These are phyloP conservation scores for Forpus xanthops DNA, from an alignment of 2,797 vertebrate species.

Conservation along the genomic window DNA sequence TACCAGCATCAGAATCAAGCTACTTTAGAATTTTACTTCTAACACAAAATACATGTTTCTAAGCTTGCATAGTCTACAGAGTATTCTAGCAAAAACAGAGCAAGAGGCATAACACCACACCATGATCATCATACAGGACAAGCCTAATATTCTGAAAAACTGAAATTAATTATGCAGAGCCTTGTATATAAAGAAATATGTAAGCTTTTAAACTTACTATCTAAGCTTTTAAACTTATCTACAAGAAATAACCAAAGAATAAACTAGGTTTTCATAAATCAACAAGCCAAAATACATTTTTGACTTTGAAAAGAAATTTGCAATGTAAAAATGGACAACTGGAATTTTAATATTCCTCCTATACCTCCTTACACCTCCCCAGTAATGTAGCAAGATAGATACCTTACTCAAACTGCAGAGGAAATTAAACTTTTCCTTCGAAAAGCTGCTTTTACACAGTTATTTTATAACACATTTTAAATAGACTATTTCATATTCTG, in stretches of 20 bases:
- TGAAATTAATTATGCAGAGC: neutral
- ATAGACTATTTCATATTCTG: neutral
- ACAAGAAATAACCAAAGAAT: neutral
- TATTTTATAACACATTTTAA: neutral
- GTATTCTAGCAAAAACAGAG: neutral
- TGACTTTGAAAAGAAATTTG: neutral
- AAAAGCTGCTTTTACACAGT: neutral
- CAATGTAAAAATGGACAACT: neutral
- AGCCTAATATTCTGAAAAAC: neutral
- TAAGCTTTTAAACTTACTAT: neutral
- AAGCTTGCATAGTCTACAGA: neutral
- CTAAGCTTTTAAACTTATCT: neutral
- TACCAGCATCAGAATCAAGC: neutral
- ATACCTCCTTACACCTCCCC: neutral
- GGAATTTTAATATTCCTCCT: neutral
- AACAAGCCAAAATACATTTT: neutral
- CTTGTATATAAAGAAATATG: neutral
- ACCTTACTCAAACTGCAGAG: neutral
- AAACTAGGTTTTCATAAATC: neutral
- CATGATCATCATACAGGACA: neutral
- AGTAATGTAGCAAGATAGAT: neutral
- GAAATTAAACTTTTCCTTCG: neutral
- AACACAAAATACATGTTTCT: neutral
- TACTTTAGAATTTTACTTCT: neutral
- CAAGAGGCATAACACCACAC: neutral